Evolutionary conservation across 2,113 vertebrate species (phyloP).

Genomic region (Aptenodytes forsteri): DNA sequence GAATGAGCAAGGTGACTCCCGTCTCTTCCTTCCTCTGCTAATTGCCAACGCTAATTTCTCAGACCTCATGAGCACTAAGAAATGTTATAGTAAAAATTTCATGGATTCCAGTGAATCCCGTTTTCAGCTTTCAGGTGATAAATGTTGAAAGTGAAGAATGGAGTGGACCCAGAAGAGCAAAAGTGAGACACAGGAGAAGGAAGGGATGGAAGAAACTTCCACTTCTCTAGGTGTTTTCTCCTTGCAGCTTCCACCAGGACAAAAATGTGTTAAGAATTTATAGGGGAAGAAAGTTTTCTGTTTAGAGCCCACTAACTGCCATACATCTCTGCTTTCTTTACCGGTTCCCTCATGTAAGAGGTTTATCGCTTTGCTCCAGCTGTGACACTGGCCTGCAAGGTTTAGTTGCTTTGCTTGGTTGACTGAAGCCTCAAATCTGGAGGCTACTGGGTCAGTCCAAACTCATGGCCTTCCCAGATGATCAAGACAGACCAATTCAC

Average conservation of each 20-base stretch:
- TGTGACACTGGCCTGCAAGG: conserved; percentile 21
- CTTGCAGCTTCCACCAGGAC: neutral
- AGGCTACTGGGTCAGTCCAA: conserved; percentile 19
- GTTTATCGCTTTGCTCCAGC: conserved; percentile 31
- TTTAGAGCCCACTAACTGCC: neutral
- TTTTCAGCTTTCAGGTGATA: neutral
- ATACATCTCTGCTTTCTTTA: neutral
- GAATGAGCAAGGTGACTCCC: neutral
- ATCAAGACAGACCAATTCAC: neutral
- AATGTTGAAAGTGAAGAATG: neutral
- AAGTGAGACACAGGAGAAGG: neutral
- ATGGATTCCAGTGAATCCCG: neutral
- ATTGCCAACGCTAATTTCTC: neutral
- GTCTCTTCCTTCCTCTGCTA: neutral
- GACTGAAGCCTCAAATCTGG: conserved; percentile 26
- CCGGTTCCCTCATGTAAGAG: neutral
- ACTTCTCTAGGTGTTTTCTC: neutral
- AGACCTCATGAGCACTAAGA: neutral
- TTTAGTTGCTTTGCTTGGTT: conserved; percentile 51
- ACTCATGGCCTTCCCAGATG: neutral
- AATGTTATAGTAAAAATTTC: neutral
- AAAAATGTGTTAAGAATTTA: neutral
- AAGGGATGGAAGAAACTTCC: neutral
- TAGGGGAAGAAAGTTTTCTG: neutral
- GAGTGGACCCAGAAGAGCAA: neutral